These are phyloP conservation scores for Chlorops oryzae DNA, from an alignment of 1,140 invertebrate genomes.

Conservation along the genomic window DNA sequence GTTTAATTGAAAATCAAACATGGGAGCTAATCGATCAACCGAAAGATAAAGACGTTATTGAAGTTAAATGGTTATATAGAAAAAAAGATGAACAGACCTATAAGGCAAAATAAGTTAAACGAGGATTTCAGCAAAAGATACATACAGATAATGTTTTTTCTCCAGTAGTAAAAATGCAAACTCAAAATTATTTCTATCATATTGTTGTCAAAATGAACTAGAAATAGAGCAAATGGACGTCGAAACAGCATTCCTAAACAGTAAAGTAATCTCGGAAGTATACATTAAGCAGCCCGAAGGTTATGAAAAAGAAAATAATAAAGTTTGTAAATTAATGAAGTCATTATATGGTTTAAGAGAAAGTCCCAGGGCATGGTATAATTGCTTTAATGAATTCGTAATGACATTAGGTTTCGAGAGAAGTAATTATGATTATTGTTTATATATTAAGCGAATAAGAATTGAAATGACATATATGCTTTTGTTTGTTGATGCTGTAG, in stretches of 20 bases:
- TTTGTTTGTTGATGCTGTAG: too few relatives aligned
- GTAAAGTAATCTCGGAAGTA: too few relatives aligned
- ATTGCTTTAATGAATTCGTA: slow-evolving; percentile 28
- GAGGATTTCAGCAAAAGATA: slow-evolving; percentile 38
- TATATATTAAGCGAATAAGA: too few relatives aligned
- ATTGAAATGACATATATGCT: too few relatives aligned
- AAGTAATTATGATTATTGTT: slow-evolving; percentile 18
- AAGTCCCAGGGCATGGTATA: too few relatives aligned
- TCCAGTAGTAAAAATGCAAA: slow-evolving; percentile 23
- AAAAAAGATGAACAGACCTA: slow-evolving; percentile 18
- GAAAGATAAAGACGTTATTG: slow-evolving; percentile 10
- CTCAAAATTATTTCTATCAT: slow-evolving; percentile 36
- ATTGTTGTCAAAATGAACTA: slow-evolving; percentile 31
- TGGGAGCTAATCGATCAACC: too few relatives aligned
- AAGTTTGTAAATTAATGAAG: slow-evolving; percentile 12
- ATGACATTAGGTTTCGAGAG: slow-evolving; percentile 8
- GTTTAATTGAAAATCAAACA: too few relatives aligned
- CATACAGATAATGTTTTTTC: slow-evolving; percentile 23
- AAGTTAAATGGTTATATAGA: slow-evolving; percentile 37
- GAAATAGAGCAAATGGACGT: too few relatives aligned
- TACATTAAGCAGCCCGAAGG: slow-evolving; percentile 39
- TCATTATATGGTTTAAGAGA: slow-evolving; percentile 24
- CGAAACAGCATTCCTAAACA: too few relatives aligned
- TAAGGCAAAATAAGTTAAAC: slow-evolving; percentile 33
- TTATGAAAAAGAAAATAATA: slow-evolving; percentile 23